Evolutionary conservation across 1,140 invertebrate genomes (phyloP), one percentile per base, ranked within the genome.

Genomic region (Lasioglossum albipes): DNA sequence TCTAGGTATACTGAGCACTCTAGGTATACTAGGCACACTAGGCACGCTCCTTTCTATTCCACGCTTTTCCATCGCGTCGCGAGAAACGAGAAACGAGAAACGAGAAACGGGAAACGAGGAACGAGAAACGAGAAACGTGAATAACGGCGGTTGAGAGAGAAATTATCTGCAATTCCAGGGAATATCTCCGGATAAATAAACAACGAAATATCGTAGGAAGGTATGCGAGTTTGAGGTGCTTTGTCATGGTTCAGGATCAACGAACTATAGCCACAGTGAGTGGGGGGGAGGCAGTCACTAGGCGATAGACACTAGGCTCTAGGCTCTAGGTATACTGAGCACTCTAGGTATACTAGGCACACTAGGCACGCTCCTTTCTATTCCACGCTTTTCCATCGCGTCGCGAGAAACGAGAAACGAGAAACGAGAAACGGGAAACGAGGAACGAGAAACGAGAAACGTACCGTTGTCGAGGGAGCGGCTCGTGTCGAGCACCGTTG

Each of bases 381-480:
- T 31, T 64, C 13, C 31, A 7, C 20, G 27, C 22, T 31, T 22
- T 67, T 57, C 3, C 20, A 27, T 64, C 20, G 45, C 31, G 10
- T 36, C 36, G 36, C 36, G 36, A 36, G 36, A 36, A 36, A 36
- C 36, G 36, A 3, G 36, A 36, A 36, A 36, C 36, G 36, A 3
- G 52, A 42, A 79, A 79, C 69, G 59, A 36, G 36, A 36, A 36
- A 36, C 36, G 36, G 20, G 52, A 42, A 79, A 79, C 36, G 36
- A 3, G 36, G 3, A 36, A 36, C 36, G 36, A 36, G 36, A 36
- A 36, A 36, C 36, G 36, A 27, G 52, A 42, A 79, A 79, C 69
- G 59, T 22, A 72, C 68, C 54, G 45, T 27, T 31, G 31, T 52
- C n/a, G 45, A 0, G 22, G 41, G 68, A 49, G 36, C 75, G 57